These are phyloP conservation scores for Agrotis puta DNA, from an alignment of 2,888 invertebrate genomes.

Conservation along the genomic window DNA sequence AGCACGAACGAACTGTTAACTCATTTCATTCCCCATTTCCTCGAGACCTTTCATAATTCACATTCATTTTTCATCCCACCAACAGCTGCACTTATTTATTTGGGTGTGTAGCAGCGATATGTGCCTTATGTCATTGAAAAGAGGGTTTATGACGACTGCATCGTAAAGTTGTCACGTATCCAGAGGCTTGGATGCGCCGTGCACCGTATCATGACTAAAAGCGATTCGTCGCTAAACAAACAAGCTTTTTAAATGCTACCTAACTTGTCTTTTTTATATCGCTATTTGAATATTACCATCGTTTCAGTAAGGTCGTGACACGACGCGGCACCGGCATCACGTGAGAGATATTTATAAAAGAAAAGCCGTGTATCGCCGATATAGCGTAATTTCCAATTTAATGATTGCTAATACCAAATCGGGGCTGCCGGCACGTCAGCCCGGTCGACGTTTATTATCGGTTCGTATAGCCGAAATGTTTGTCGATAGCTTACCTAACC, in stretches of 20 bases:
- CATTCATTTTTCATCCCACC: constrained; percentile 74
- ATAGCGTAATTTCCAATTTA: constrained; percentile 91
- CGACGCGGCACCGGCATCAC: constrained; percentile 89
- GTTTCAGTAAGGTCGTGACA: constrained; percentile 89
- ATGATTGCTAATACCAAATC: constrained; percentile 90
- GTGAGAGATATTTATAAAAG: constrained; percentile 91
- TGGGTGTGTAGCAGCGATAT: constrained; percentile 54
- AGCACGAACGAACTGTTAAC: constrained; percentile 61
- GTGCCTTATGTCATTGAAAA: constrained; percentile 60
- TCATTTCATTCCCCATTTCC: constrained; percentile 72
- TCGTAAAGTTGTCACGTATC: constrained; percentile 71
- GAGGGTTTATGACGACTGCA: constrained; percentile 65
- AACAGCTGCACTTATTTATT: constrained; percentile 64
- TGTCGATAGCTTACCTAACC: constrained; percentile 66
- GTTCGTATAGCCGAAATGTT: constrained; percentile 72
- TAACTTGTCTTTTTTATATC: constrained; percentile 91
- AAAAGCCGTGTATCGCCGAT: constrained; percentile 89
- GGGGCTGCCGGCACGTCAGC: constrained; percentile 86
- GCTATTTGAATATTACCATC: constrained; percentile 91
- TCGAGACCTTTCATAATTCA: constrained; percentile 74
- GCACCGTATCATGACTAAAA: constrained; percentile 87
- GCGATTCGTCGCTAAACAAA: constrained; percentile 90
- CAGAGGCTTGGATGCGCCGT: constrained; percentile 79
- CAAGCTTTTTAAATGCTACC: constrained; percentile 91
- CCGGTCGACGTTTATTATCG: constrained; percentile 80